Percentiles rank a stretch among this genome's conserved stretches.
These are phyloP conservation scores for Spondyliosoma cantharus DNA, from an alignment of 2,797 vertebrate species.

Conservation along the genomic window DNA sequence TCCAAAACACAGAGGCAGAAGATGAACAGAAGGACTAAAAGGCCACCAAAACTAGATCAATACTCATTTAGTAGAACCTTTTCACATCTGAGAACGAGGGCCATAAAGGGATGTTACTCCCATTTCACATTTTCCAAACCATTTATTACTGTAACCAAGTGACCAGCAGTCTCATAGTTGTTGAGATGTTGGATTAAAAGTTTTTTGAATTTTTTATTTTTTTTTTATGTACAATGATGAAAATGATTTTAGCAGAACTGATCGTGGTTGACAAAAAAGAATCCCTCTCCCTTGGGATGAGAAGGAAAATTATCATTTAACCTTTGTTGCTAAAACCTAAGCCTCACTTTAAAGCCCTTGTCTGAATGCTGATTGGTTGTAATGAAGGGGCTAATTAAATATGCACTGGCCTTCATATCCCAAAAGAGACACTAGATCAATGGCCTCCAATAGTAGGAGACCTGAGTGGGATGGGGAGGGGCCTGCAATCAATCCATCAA, in stretches of 20 bases:
- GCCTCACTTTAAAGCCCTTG: slow-evolving; percentile 40
- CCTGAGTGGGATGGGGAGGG: slow-evolving; percentile 71
- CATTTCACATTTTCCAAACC: neutral
- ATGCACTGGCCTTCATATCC: slow-evolving; percentile 74
- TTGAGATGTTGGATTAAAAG: neutral
- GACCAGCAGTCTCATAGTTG: neutral
- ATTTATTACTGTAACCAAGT: neutral
- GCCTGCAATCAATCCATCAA: slow-evolving; percentile 83
- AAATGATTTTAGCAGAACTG: neutral
- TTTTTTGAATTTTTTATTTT: too few species aligned
- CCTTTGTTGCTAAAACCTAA: slow-evolving; percentile 41
- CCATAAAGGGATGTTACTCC: slow-evolving; percentile 8
- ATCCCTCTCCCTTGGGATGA: slow-evolving; percentile 7
- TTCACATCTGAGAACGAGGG: neutral
- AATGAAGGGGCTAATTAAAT: slow-evolving; percentile 75
- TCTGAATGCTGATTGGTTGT: slow-evolving; percentile 63
- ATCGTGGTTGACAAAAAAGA: slow-evolving; percentile 20
- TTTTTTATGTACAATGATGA: too few species aligned
- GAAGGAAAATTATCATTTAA: slow-evolving; percentile 41
- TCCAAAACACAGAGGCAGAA: slow-evolving; percentile 28
- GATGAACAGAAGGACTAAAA: slow-evolving; percentile 23
- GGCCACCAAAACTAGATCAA: slow-evolving; percentile 55
- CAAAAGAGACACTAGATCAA: slow-evolving; percentile 73
- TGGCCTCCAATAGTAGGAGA: slow-evolving; percentile 70
- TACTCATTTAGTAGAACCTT: slow-evolving; percentile 32